Base-by-base conservation (phyloP, 2,888 invertebrate species). In the Phyto melanocephala region DNA sequence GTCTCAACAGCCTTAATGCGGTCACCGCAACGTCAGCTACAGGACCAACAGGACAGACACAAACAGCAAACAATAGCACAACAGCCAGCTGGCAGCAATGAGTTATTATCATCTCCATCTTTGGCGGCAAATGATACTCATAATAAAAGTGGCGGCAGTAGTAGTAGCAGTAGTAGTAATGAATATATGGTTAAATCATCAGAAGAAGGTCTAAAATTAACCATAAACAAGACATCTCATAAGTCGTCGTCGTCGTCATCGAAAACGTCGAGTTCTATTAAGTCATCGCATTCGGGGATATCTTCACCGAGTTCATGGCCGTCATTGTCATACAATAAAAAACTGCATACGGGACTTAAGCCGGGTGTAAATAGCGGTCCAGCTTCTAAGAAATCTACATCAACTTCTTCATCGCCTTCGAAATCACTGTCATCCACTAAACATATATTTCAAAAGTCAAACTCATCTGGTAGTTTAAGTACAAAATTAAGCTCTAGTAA, bases 101-200 rank as follows among this genome's bases (percentile, higher is more conserved):
- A 84, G 50, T 24, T 58, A 72, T 58, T 77, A 28, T 37, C 28
- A 40, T 72, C 74, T 0, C 37, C 76, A 58, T 33, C 67, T 15
- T 13, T 22, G n/a, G 5, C 35, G 47, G 24, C 35, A 22, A n/a
- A 11, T 42, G 71, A 78, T 42, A 50, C 40, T 45, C 20, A 17
- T 10, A 75, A 60, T 80, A 78, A 76, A 47, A 84, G 72, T 82
- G 84, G 62, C 68, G 84, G 74, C 62, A 76, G 81, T 15, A 50
- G 56, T 58, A 70, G 81, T 13, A 58, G 56, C 58, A 74, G 40
- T 56, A 56, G 62, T 28, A 81, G 63, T 52, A 79, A 95, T 33
- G 96, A 96, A 87, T 97, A 97, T 87, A 96, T 96, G 95, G 96
- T 97, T 0, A 97, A 97, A 88, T 95, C 95, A 17, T 96, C 96